Evolutionary conservation across 2,888 invertebrate species (phyloP), one percentile per base, ranked within the genome.

Genomic region (Sinotaia quadrata): DNA sequence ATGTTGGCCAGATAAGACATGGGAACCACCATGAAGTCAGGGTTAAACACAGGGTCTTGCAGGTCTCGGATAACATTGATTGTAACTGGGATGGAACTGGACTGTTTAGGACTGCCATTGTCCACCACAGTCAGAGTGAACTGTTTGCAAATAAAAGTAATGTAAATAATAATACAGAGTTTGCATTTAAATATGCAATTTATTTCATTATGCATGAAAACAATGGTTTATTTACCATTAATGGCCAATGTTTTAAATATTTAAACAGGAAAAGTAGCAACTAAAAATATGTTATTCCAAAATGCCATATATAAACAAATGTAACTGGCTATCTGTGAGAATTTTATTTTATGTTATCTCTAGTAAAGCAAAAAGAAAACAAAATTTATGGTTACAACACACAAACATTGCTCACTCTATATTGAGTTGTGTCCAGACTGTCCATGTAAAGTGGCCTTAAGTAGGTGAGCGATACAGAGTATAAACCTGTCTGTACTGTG

Each of bases 41-140:
- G 31, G 3, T 59, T 62, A 65, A 84, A 83, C 34, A 49, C 57
- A 15, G 85, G 85, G 5, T 72, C 34, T 36, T 68, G 49, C 34
- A 77, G 61, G 67, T 85, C 82, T 2, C 84, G 75, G 15, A 67
- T 67, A 1, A 84, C 77, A 8, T 63, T 74, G n/a, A 82, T 75
- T 27, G 61, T 69, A 31, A 78, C 77, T 10, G 68, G 59, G 18
- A 74, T 68, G 5, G 59, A 59, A 54, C 37, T 68, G 36, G 41
- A 36, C 24, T 7, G 41, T 1, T 31, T 56, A 4, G 75, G 73
- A 7, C 41, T 54, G n/a, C 79, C 81, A 15, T 73, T 69, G 74
- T 85, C 84, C 8, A 44, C 21, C 8, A 79, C 79, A n/a, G 57
- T 65, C 37, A 84, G 73, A 2, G 74, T 77, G 36, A 82, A 69